Base-by-base conservation (phyloP, 2,888 invertebrate genomes). In the Polydesmus complanatus region DNA sequence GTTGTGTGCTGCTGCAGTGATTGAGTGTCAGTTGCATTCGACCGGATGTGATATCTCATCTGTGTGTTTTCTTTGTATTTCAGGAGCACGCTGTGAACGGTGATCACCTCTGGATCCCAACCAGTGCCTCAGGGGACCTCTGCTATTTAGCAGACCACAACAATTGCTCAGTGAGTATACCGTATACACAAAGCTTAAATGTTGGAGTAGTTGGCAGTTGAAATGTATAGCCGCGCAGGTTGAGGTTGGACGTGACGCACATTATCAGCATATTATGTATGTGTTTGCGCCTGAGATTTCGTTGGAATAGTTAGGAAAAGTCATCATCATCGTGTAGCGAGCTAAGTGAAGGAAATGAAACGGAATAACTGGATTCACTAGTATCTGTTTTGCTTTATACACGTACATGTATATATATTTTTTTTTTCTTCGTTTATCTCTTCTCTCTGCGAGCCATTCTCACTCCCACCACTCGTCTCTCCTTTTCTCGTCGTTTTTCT, bases 101-200 rank as follows among this genome's bases (percentile, higher is more conserved):
- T 48, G 93, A 93, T 71, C 94, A 95, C 75, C 83, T 91, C 67
- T 95, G 94, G 94, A 83, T 88, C 65, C 86, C 90, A 64, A 88
- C 91, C 60, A 88, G 89, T 61, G 88, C 87, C 61, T 93, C 93
- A 56, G 92, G 92, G 25, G 94, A 95, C 76, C 86, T 90, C 74
- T 95, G 95, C 76, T 93, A 93, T 74, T 56, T 61, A 51, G 85
- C 90, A 60, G 89, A 88, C 67, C 90, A 91, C 70, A 78, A 79
- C 52, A 90, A 92, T 71, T 95, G 94, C 74, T 83, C 85, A 78
- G 89, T 89, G 75, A 79, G 79, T 76, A 19, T 27, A 25, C 37
- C 14, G 37, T 37, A 37, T 37, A 14, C 37, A 37, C 37, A 37
- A 8, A 8, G 37, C 37, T 37, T 5, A 37, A 5, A n/a, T n/a